A percentile compares a stretch with the other conserved stretches of the same genome.
These are phyloP conservation scores for Pachyrhynchus sulphureomaculatus DNA, from an alignment of 1,140 invertebrate genomes.

Conservation along the genomic window DNA sequence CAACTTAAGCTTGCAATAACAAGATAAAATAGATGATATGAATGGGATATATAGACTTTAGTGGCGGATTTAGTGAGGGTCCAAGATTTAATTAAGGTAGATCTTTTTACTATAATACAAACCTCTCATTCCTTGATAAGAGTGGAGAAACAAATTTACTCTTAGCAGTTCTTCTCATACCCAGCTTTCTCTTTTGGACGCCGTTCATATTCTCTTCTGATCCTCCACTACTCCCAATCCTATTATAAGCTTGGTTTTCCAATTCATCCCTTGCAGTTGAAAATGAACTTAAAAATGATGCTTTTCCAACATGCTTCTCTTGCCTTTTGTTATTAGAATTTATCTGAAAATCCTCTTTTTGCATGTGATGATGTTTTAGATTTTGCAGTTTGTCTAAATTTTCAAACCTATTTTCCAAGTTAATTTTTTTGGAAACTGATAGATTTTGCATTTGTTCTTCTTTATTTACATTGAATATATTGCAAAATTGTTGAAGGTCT, in stretches of 20 bases:
- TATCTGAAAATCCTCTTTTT: background rate
- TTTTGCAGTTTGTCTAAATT: constrained; percentile 16
- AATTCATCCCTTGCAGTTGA: constrained; percentile 52
- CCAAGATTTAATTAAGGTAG: too few species aligned
- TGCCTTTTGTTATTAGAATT: background rate
- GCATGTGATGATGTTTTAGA: background rate
- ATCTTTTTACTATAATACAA: too few species aligned
- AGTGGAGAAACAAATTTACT: constrained; percentile 53
- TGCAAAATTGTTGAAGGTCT: constrained; percentile 21
- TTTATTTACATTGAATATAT: constrained; percentile 2
- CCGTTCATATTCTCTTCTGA: constrained; percentile 1
- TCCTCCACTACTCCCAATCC: background rate
- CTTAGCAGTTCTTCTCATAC: constrained; percentile 53
- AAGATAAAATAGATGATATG: too few species aligned
- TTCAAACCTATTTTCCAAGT: constrained; percentile 10
- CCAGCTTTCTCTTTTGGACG: constrained; percentile 54
- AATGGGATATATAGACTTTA: too few species aligned
- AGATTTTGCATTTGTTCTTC: background rate
- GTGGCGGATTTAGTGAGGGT: too few species aligned
- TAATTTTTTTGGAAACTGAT: background rate
- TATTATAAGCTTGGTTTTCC: constrained; percentile 29
- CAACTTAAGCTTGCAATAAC: too few species aligned
- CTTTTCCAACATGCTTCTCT: background rate
- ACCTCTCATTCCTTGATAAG: constrained; percentile 47
- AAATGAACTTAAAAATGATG: constrained; percentile 1